Evolutionary conservation across 2,888 invertebrate genomes (phyloP).

Genomic region (Leptinotarsa haldemani): DNA sequence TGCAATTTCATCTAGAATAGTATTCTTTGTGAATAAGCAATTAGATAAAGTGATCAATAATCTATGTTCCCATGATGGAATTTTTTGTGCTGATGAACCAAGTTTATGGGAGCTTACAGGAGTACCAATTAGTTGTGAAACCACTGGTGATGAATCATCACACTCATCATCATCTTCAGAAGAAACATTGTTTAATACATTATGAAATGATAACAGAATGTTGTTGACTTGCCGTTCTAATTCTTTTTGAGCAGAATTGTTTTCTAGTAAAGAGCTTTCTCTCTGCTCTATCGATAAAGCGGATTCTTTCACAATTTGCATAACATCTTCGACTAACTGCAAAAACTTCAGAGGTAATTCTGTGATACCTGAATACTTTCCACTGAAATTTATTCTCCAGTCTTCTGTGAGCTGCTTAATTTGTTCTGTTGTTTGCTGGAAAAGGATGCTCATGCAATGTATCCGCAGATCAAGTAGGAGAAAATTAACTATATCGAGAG

Average conservation of each 20-base stretch:
- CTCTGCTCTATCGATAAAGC: conserved; percentile 78
- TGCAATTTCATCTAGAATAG: conserved; percentile 79
- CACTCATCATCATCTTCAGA: conserved; percentile 75
- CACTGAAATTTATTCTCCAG: conserved; percentile 87
- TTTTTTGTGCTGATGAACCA: conserved; percentile 55
- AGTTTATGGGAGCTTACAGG: conserved; percentile 65
- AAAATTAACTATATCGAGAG: conserved; percentile 84
- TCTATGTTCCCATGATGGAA: conserved; percentile 80
- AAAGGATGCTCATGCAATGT: conserved; percentile 85
- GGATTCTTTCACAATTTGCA: conserved; percentile 77
- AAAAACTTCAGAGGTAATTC: conserved; percentile 77
- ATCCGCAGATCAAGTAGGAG: conserved; percentile 89
- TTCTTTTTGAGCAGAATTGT: conserved; percentile 68
- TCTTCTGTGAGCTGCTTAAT: conserved; percentile 82
- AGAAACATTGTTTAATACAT: conserved; percentile 80
- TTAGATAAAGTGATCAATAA: conserved; percentile 89
- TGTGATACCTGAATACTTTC: conserved; percentile 74
- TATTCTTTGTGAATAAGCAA: conserved; percentile 84
- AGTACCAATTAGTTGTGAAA: conserved; percentile 75
- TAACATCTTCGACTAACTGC: conserved; percentile 77
- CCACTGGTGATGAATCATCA: conserved; percentile 68
- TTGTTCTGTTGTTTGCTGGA: conserved; percentile 85
- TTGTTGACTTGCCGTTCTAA: conserved; percentile 70
- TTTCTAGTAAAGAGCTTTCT: conserved; percentile 71
- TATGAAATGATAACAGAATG: conserved; percentile 73